Conservation (phyloP, 2,113 vertebrate genomes). For the Xiphorhynchus elegans region DNA sequence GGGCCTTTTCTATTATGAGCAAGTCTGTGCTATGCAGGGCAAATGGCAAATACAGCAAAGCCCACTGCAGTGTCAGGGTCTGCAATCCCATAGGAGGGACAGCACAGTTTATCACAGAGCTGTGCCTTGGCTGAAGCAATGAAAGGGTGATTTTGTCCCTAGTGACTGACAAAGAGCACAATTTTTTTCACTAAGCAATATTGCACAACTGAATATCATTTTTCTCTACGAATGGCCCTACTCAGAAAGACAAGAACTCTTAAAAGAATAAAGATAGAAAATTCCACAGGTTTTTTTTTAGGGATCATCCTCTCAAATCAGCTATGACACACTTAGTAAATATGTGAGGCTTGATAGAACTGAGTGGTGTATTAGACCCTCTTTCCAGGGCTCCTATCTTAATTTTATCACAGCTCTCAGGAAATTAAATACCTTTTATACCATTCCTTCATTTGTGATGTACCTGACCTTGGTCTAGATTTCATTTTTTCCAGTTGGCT, state of each 20-base stretch:
- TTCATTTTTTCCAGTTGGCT: slow-evolving; percentile 8
- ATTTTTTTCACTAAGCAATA: neutral
- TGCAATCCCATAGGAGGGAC: neutral
- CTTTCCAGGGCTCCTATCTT: neutral
- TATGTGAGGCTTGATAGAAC: neutral
- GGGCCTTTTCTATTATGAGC: neutral
- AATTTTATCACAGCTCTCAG: slow-evolving; percentile 26
- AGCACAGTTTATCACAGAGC: neutral
- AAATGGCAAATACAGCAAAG: neutral
- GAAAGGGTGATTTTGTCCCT: neutral
- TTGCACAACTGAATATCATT: neutral
- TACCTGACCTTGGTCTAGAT: slow-evolving; percentile 1
- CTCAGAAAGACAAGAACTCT: neutral
- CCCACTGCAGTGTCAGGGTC: neutral
- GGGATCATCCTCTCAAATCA: neutral
- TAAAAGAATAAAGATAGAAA: neutral
- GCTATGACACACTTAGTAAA: neutral
- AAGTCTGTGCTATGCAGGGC: neutral
- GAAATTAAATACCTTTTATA: slow-evolving; percentile 39
- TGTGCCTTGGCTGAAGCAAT: neutral
- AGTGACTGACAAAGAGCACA: neutral
- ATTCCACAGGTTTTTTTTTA: neutral
- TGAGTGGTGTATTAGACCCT: neutral
- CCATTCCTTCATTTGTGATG: neutral
- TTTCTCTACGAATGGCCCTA: neutral